Conservation (phyloP, 2,888 invertebrate species). For the Ichneumoninae sp. region DNA sequence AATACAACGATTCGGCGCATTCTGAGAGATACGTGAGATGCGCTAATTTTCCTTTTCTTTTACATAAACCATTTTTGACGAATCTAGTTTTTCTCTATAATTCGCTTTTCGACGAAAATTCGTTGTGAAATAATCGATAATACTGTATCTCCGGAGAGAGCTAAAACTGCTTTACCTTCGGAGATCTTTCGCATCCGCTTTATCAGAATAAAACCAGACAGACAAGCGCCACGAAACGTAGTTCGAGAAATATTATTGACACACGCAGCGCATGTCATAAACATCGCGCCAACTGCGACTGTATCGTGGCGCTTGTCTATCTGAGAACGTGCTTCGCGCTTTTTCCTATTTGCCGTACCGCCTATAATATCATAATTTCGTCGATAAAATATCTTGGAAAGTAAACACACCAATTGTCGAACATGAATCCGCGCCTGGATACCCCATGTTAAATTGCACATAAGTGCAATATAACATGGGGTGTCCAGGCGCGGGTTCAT, state of each 20-base stretch:
- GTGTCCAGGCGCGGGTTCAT: no score
- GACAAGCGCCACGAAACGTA: no score
- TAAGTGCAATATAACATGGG: no score
- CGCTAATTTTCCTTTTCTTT: neutral
- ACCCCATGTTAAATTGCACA: neutral
- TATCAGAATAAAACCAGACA: neutral
- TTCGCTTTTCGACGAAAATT: neutral
- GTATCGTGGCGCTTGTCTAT: no score
- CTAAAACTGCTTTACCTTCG: neutral
- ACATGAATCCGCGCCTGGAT: neutral
- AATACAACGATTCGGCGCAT: neutral
- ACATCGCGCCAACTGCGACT: no score
- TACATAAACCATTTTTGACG: neutral
- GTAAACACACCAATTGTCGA: neutral
- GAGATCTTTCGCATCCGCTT: neutral
- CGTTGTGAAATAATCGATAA: neutral
- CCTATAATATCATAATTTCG: no score
- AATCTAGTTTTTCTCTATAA: neutral
- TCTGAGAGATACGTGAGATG: neutral
- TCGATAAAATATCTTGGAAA: no score
- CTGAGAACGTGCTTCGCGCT: neutral
- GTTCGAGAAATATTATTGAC: no score
- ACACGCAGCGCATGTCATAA: no score
- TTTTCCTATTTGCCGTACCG: neutral
- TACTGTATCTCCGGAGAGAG: neutral